These are phyloP conservation scores for Platycercus adscitus DNA, from an alignment of 2,113 vertebrate species.

Conservation along the genomic window DNA sequence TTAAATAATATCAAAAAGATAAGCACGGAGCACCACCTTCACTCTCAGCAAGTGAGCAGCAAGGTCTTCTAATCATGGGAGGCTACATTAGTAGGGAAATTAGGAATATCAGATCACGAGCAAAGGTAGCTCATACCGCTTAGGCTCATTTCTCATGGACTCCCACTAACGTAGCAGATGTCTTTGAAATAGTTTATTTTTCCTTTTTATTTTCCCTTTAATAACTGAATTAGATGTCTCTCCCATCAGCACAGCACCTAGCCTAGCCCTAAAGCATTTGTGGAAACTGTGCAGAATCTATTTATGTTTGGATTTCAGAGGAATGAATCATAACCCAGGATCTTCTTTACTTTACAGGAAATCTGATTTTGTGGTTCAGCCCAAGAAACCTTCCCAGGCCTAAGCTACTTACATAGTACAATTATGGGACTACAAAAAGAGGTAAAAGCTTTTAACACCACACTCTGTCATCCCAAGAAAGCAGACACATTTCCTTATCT, in stretches of 20 bases:
- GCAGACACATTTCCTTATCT: neutral
- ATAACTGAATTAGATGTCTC: neutral
- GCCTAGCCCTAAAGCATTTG: fast-evolving
- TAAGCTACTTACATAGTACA: neutral
- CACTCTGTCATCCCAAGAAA: neutral
- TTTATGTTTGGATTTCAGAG: neutral
- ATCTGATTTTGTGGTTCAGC: neutral
- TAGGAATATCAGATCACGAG: neutral
- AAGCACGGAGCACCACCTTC: neutral
- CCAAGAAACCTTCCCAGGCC: neutral
- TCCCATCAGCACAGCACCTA: neutral
- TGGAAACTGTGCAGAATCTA: neutral
- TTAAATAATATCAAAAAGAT: fast-evolving
- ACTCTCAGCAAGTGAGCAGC: neutral
- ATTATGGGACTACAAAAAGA: neutral
- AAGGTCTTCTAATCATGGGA: neutral
- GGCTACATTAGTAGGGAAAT: neutral
- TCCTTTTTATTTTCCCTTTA: neutral
- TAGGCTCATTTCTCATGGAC: neutral
- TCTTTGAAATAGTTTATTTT: neutral
- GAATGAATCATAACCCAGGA: neutral
- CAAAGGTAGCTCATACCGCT: neutral
- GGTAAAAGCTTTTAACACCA: neutral
- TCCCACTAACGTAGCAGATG: neutral
- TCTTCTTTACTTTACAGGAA: neutral